Evolutionary conservation across 2,888 invertebrate genomes (phyloP), one percentile per base, ranked within the genome.

Genomic region (Artemia sinica): DNA sequence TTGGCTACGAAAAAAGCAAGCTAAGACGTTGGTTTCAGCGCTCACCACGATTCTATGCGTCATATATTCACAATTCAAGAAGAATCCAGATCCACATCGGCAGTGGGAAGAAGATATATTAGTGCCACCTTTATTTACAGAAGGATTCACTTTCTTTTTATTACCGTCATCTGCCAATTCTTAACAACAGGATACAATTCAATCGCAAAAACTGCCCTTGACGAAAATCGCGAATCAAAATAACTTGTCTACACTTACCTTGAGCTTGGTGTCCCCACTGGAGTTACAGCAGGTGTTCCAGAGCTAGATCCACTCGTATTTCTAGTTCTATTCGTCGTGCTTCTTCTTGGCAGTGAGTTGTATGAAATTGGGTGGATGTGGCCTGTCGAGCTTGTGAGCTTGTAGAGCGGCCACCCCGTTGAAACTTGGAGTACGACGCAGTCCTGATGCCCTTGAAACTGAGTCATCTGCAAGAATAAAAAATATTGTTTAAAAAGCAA

Each of bases 391-490:
- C 28, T 58, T 28, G 14, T n/a, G 63, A 10, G 28, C 63, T 58
- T 58, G 63, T 9, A 28, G 63, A 18, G n/a, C 63, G 63, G 63
- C 63, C 63, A n/a, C 14, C 63, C 28, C 28, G 8, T 18, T n/a
- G 14, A 58, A 58, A 11, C 63, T 58, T 58, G 63, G 63, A 58
- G 63, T 58, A 8, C 63, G 63, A 9, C 63, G 63, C 63, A 58
- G n/a, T 10, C 14, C 63, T 28, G n/a, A 28, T 11, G 63, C 63
- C 11, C 28, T 58, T 58, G 63, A 11, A 28, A 9, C 63, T 41
- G 50, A 67, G 58, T 66, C 50, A 8, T 51, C 52, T n/a, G 65
- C 14, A 13, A 69, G 50, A 50, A 13, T n/a, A 70, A 65, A 14
- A 69, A 9, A 50, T 13, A 52, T 12, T 28, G 50, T 69, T 41